Conservation (phyloP, 2,888 invertebrate species). For the Anagyrus pseudococci region DNA sequence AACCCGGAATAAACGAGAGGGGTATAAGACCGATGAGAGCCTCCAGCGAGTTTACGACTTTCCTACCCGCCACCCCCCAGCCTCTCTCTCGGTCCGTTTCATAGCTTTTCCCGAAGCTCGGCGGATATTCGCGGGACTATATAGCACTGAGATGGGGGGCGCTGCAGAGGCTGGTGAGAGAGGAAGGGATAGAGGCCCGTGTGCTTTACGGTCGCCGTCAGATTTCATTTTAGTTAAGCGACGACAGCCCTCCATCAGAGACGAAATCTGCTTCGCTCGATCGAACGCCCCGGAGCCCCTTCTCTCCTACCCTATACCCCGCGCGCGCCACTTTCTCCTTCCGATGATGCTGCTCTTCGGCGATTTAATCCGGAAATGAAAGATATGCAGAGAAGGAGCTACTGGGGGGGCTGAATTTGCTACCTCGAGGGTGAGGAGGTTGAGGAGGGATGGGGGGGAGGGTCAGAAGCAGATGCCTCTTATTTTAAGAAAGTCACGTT, state of each 20-base stretch:
- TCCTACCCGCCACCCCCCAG: too few relatives aligned
- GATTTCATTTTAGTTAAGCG: conserved; percentile 45
- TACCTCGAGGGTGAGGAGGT: background rate
- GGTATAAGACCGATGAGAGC: background rate
- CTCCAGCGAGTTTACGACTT: conserved; percentile 41
- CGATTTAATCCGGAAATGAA: conserved; percentile 29
- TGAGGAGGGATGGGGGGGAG: too few relatives aligned
- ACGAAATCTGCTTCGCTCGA: conserved; percentile 5
- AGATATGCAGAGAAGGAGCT: background rate
- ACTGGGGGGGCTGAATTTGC: too few relatives aligned
- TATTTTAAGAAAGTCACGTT: too few relatives aligned
- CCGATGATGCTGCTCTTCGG: conserved; percentile 21
- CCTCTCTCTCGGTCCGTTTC: too few relatives aligned
- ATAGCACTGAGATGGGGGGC: too few relatives aligned
- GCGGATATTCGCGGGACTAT: too few relatives aligned
- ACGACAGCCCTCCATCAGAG: conserved; percentile 17
- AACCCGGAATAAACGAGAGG: conserved; percentile 8
- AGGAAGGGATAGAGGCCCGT: conserved; percentile 6
- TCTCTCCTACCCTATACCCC: too few relatives aligned
- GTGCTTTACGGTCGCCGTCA: conserved; percentile 41
- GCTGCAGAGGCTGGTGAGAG: too few relatives aligned
- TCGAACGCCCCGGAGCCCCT: background rate
- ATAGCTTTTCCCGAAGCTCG: too few relatives aligned
- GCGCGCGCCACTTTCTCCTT: conserved; percentile 14
- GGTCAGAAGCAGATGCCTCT: too few relatives aligned